Conservation (phyloP, 2,113 vertebrate species). For the Lepisosteus oculatus region DNA sequence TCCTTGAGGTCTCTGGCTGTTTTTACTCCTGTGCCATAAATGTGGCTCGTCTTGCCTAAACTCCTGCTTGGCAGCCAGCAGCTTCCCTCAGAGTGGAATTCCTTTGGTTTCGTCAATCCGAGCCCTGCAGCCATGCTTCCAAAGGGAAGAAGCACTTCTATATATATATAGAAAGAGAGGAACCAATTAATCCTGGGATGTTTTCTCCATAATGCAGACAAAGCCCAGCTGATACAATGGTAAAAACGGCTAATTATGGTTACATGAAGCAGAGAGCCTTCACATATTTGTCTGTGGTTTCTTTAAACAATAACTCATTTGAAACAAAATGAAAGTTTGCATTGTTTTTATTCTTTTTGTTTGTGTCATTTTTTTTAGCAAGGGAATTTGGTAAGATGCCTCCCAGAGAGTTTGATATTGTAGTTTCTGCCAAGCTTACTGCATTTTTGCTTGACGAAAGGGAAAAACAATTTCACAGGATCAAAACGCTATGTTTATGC, state of each 20-base stretch:
- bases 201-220: conserved; percentile 31
- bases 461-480: too few species aligned
- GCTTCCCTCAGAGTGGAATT: conserved; percentile 25
- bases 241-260: conserved; percentile 18
- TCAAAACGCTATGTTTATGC: too few species aligned
- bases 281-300: conserved; percentile 20
- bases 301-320: conserved; percentile 22
- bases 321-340: conserved; percentile 22
- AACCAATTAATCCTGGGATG: conserved; percentile 35
- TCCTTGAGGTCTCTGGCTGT: background rate
- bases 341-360: conserved; percentile 9
- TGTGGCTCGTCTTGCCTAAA: conserved; percentile 18
- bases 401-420: too few species aligned
- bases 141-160: conserved; percentile 14
- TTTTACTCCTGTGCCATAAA: background rate
- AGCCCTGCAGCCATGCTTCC: conserved; percentile 25
- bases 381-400: too few species aligned
- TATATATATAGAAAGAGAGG: conserved; percentile 3
- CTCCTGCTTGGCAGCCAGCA: conserved; percentile 23
- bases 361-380: too few species aligned
- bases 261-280: conserved; percentile 1
- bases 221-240: conserved; percentile 10
- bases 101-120: conserved; percentile 30
- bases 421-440: too few species aligned
- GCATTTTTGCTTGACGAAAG: too few species aligned